These are phyloP conservation scores for Lagodon rhomboides DNA, from an alignment of 2,797 vertebrate genomes.

Conservation along the genomic window DNA sequence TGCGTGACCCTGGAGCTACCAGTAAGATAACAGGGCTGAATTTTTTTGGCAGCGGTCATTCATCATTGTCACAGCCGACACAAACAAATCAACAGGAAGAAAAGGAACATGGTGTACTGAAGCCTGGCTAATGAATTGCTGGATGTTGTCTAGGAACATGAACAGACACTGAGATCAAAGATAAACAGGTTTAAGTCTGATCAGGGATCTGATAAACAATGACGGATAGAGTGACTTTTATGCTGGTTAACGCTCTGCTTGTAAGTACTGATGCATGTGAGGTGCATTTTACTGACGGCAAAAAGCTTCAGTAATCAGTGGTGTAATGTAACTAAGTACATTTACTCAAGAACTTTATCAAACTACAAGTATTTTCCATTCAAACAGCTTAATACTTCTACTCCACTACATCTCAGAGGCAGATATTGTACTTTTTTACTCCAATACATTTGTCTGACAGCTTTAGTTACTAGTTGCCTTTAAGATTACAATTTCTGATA, in stretches of 20 bases:
- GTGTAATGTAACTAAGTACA: too few species aligned
- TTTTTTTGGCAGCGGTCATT: neutral
- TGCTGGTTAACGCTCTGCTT: neutral
- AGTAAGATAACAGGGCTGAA: neutral
- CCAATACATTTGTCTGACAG: too few species aligned
- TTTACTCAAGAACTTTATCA: too few species aligned
- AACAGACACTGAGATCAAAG: neutral
- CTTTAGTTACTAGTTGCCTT: too few species aligned
- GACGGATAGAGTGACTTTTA: neutral
- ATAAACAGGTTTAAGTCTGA: constrained; percentile 30
- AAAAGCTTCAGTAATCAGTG: neutral
- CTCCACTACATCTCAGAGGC: too few species aligned
- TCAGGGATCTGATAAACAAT: constrained; percentile 40
- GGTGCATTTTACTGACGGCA: fast-evolving
- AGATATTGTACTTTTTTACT: too few species aligned
- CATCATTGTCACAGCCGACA: constrained; percentile 8
- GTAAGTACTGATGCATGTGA: neutral
- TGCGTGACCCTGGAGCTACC: neutral
- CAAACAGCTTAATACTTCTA: too few species aligned
- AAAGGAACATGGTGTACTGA: neutral
- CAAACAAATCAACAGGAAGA: constrained; percentile 10
- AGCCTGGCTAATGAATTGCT: constrained; percentile 18
- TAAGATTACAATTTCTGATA: too few species aligned
- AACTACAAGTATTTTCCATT: too few species aligned
- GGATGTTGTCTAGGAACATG: constrained; percentile 17